Conservation (phyloP, 2,888 invertebrate genomes). For the Geotrupes spiniger region DNA sequence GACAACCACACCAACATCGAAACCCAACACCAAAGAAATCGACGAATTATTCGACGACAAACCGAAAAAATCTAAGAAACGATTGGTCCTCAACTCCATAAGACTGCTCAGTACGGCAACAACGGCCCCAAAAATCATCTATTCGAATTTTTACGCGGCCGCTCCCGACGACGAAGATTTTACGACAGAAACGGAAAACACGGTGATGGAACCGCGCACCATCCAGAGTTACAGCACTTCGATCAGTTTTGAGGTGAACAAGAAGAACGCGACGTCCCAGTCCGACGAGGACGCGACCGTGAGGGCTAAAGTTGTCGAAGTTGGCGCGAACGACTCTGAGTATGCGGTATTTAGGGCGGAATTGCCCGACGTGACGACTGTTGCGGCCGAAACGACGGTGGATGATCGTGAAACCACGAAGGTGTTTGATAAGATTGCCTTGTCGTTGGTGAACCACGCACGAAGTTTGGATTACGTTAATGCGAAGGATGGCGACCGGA, state of each 20-base stretch:
- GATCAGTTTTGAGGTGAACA: constrained; percentile 55
- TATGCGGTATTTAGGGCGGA: not conserved
- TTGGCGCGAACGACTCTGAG: not conserved
- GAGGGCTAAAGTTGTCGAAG: constrained; percentile 6
- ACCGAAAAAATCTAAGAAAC: constrained; percentile 1
- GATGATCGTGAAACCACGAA: constrained; percentile 19
- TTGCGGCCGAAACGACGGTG: not conserved
- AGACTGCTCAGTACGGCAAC: no score
- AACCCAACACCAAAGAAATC: constrained; percentile 22
- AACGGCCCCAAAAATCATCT: constrained; percentile 39
- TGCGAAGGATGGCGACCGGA: constrained; percentile 26
- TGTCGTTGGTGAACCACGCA: constrained; percentile 49
- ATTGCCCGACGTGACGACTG: not conserved
- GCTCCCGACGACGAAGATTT: constrained; percentile 20
- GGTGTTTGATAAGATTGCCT: constrained; percentile 42
- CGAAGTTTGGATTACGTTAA: constrained; percentile 41
- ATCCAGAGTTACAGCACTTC: constrained; percentile 56
- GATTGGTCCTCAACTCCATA: no score
- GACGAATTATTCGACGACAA: constrained; percentile 40
- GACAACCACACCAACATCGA: constrained; percentile 18
- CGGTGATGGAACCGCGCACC: constrained; percentile 36
- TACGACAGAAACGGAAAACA: constrained; percentile 23
- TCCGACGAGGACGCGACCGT: not conserved
- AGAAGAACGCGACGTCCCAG: constrained; percentile 30
- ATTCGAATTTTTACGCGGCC: constrained; percentile 38